phyloP scores from a whole-genome alignment of 2,113 vertebrate species.

The Bagarius yarrelli region DNA sequence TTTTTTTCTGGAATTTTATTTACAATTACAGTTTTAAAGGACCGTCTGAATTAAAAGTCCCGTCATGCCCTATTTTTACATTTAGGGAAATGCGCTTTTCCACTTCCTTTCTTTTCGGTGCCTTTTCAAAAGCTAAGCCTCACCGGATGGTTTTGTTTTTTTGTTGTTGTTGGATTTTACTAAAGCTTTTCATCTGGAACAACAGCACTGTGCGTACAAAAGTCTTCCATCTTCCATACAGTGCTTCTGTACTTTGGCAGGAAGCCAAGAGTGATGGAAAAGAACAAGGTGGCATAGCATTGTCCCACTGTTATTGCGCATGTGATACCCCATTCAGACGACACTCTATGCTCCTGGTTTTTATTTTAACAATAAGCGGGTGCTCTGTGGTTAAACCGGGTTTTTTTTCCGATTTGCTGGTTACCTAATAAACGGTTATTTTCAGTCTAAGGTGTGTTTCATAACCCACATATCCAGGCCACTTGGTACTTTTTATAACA shows the following conservation, averaged over 20 bases:
- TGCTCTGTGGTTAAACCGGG: slow-evolving; percentile 14
- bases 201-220: neutral
- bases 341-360: neutral
- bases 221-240: slow-evolving; percentile 7
- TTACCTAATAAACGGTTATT: slow-evolving; percentile 46
- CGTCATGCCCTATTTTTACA: slow-evolving; percentile 26
- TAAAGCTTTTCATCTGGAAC: slow-evolving; percentile 6
- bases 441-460: slow-evolving; percentile 50
- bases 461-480: slow-evolving; percentile 47
- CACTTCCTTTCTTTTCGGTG: slow-evolving; percentile 33
- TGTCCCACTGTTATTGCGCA: slow-evolving; percentile 11
- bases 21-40: neutral
- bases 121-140: neutral
- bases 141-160: neutral
- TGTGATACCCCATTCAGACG: neutral
- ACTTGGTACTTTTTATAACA: slow-evolving; percentile 54
- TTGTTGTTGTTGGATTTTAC: neutral
- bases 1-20: neutral
- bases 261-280: slow-evolving; percentile 4
- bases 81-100: slow-evolving; percentile 33
- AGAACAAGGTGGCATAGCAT: neutral
- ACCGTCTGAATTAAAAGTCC: neutral
- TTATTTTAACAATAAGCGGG: slow-evolving; percentile 7
- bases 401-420: slow-evolving; percentile 12
- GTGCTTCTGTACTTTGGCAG: slow-evolving; percentile 11